Percentiles rank a stretch among this genome's conserved stretches.
These are phyloP conservation scores for Boloria selene DNA, from an alignment of 2,888 invertebrate species.

Conservation along the genomic window DNA sequence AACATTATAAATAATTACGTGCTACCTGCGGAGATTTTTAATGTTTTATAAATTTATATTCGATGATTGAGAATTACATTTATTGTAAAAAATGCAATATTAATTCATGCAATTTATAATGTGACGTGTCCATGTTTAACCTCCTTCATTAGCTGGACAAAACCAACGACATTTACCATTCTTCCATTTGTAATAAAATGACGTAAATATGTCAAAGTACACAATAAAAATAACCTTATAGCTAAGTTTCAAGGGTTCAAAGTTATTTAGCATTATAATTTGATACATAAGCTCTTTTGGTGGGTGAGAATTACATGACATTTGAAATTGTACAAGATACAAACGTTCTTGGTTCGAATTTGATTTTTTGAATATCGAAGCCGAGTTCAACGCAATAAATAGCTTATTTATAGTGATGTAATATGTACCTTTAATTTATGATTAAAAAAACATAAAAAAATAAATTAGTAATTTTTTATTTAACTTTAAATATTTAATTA, in stretches of 20 bases:
- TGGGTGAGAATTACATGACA: constrained; percentile 73
- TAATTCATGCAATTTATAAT: constrained; percentile 36
- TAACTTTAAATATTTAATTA: neutral
- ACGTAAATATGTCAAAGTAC: constrained; percentile 38
- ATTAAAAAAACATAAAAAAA: constrained; percentile 15
- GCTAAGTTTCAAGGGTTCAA: accelerated
- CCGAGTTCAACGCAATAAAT: constrained; percentile 22
- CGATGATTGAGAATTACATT: constrained; percentile 31
- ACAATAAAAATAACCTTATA: constrained; percentile 33
- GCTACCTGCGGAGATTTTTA: constrained; percentile 29
- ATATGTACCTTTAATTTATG: constrained; percentile 6
- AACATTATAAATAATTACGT: constrained; percentile 34
- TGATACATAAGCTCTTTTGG: constrained; percentile 13
- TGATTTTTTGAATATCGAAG: constrained; percentile 55
- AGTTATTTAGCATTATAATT: constrained; percentile 28
- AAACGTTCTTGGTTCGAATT: constrained; percentile 59
- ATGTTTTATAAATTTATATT: constrained; percentile 24
- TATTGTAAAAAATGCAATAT: constrained; percentile 31
- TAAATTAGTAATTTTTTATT: neutral
- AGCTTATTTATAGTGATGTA: constrained; percentile 21
- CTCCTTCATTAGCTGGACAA: constrained; percentile 73
- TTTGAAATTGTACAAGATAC: constrained; percentile 63
- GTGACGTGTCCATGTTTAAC: constrained; percentile 46
- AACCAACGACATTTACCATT: constrained; percentile 77
- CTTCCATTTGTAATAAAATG: constrained; percentile 43